Evolutionary conservation across 1,140 invertebrate genomes (phyloP), one percentile per base, ranked within the genome.

Genomic region (Euwallacea similis): DNA sequence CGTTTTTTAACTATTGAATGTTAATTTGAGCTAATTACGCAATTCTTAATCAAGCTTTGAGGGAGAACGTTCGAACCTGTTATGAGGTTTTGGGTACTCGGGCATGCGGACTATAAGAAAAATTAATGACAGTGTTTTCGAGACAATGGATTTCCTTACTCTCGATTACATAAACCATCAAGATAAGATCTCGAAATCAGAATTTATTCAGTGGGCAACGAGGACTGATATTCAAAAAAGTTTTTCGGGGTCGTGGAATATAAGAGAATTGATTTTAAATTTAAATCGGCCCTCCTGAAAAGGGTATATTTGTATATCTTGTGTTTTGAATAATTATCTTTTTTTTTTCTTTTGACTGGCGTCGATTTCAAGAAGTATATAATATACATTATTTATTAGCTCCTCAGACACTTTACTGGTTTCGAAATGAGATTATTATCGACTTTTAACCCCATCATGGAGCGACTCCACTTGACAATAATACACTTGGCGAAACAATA

Each of bases 101-200:
- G 46, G 53, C 41, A 9, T 42, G 15, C 53, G 60, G 60, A 64
- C 69, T 59, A 71, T 58, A 53, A n/a, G 41, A 47, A 71, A 33
- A 56, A 71, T 71, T 71, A 71, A 71, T 71, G 60, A 65, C 61
- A 61, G 61, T 42, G 61, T 71, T 71, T 54, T 58, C 42, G 46
- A 71, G 55, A 71, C 69, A 71, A 71, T 71, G 69, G 69, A 53
- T 65, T 62, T 62, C 56, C 16, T 54, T 61, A 58, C 42, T 64
- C 55, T 71, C 58, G 60, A 71, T 71, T 71, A 71, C 69, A 71
- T 71, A 71, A 71, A 64, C 61, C 62, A 71, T 71, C 69, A 46
- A 71, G 69, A 71, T 71, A 71, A 71, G 44, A 71, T 71, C 69
- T 33, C 7, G 47, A 46, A 65, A 54, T 71, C 60, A 71, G 58